Conservation (phyloP, 1,140 invertebrate species). For the Drosophila sturtevanti region DNA sequence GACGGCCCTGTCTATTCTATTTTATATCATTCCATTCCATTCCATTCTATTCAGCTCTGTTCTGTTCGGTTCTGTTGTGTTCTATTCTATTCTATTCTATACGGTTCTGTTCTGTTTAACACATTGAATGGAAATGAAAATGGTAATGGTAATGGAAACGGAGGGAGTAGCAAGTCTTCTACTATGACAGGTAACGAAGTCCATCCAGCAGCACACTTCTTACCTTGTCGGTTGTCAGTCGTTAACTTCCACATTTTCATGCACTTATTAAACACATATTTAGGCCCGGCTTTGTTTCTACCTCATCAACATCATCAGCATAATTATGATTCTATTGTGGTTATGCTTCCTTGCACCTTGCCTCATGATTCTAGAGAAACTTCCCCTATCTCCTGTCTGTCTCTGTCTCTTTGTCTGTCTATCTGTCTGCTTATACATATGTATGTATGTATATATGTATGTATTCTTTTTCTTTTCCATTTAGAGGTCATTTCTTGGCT, state of each 20-base stretch:
- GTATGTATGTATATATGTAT: no score
- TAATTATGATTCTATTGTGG: slow-evolving; percentile 45
- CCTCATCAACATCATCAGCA: slow-evolving; percentile 35
- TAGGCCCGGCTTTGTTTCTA: slow-evolving; percentile 32
- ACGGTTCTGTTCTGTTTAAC: slow-evolving; percentile 74
- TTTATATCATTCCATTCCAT: slow-evolving; percentile 8
- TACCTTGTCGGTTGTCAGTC: slow-evolving; percentile 7
- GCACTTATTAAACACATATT: slow-evolving; percentile 54
- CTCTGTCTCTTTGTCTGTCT: background rate
- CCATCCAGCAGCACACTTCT: slow-evolving; percentile 10
- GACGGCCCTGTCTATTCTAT: slow-evolving; percentile 38
- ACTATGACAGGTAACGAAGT: slow-evolving; percentile 54
- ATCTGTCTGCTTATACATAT: slow-evolving; percentile 19
- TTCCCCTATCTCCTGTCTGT: background rate
- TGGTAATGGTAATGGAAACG: slow-evolving; percentile 2
- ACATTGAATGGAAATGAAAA: slow-evolving; percentile 53
- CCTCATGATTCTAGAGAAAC: slow-evolving; percentile 40
- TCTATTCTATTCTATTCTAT: background rate
- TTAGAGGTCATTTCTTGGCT: slow-evolving; percentile 65
- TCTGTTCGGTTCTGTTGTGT: slow-evolving; percentile 64
- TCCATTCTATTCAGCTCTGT: slow-evolving; percentile 33
- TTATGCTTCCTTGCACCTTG: slow-evolving; percentile 71
- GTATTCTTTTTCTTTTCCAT: slow-evolving; percentile 54
- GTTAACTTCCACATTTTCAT: slow-evolving; percentile 35
- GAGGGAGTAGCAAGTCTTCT: slow-evolving; percentile 50